phyloP scores from a whole-genome alignment of 2,888 invertebrate genomes.

The Coenonympha arcania region DNA sequence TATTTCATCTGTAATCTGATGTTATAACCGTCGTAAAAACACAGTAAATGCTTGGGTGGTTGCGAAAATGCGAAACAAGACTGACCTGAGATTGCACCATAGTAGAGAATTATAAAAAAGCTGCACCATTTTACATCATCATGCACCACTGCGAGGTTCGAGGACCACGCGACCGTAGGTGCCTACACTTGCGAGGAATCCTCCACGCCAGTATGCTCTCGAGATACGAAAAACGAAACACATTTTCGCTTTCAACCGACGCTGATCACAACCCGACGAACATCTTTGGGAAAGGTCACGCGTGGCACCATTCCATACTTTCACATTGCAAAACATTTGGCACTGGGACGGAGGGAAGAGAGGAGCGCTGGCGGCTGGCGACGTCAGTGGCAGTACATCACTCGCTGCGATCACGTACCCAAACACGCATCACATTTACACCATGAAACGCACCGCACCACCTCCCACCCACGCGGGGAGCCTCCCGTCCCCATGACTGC shows the following conservation, averaged over 20 bases:
- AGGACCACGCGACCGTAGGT: slow-evolving; percentile 45
- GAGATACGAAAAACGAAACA: slow-evolving; percentile 42
- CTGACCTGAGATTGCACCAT: slow-evolving; percentile 42
- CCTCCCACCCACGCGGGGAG: slow-evolving; percentile 35
- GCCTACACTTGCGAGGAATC: slow-evolving; percentile 38
- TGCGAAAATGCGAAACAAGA: slow-evolving; percentile 33
- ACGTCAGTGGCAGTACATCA: slow-evolving; percentile 67
- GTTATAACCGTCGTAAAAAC: slow-evolving; percentile 3
- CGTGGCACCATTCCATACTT: slow-evolving; percentile 72
- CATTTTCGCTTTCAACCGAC: slow-evolving; percentile 42
- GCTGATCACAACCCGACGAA: slow-evolving; percentile 37
- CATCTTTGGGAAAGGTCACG: slow-evolving; percentile 65
- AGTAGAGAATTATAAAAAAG: slow-evolving; percentile 31
- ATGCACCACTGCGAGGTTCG: slow-evolving; percentile 29
- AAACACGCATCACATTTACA: slow-evolving; percentile 49
- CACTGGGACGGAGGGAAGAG: slow-evolving; percentile 63
- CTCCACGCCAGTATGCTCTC: slow-evolving; percentile 48
- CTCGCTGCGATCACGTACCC: slow-evolving; percentile 64
- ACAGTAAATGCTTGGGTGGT: slow-evolving; percentile 30
- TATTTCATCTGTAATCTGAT: neutral
- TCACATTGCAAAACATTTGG: slow-evolving; percentile 75
- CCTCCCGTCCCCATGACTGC: slow-evolving; percentile 40
- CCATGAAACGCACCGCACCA: slow-evolving; percentile 44
- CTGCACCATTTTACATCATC: slow-evolving; percentile 32
- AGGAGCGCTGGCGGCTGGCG: slow-evolving; percentile 60